These are phyloP conservation scores for Netelia melanura DNA, from an alignment of 2,888 invertebrate species.

Conservation along the genomic window DNA sequence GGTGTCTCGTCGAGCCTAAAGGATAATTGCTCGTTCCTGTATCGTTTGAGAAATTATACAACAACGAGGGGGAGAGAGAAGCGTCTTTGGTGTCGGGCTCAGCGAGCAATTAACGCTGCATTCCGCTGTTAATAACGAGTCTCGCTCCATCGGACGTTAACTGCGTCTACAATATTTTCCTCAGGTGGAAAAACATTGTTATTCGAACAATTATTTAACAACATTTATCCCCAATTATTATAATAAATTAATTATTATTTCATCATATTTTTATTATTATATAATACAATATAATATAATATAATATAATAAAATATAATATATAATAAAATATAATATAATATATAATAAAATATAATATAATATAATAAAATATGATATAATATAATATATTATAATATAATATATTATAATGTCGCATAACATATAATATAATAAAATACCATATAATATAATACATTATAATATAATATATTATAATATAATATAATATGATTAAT, in stretches of 20 bases:
- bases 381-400: too few relatives aligned
- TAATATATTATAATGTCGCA: too few relatives aligned
- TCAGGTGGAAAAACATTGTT: slow-evolving; percentile 23
- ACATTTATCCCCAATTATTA: background rate
- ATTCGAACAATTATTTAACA: background rate
- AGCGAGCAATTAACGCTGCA: slow-evolving; percentile 65
- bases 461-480: too few relatives aligned
- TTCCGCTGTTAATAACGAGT: slow-evolving; percentile 58
- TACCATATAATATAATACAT: too few relatives aligned
- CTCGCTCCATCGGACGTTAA: slow-evolving; percentile 52
- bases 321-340: too few relatives aligned
- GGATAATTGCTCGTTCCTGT: background rate
- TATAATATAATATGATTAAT: too few relatives aligned
- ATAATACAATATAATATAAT: too few relatives aligned
- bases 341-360: too few relatives aligned
- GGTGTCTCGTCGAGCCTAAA: slow-evolving; percentile 10
- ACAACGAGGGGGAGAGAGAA: slow-evolving; percentile 8
- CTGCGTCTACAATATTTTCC: slow-evolving; percentile 26
- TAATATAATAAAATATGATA: too few relatives aligned
- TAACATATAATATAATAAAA: too few relatives aligned
- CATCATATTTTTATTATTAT: too few relatives aligned
- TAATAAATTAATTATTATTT: background rate
- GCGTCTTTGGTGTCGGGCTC: slow-evolving; percentile 41
- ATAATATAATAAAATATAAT: too few relatives aligned
- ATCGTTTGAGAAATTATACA: slow-evolving; percentile 56